Evolutionary conservation across 2,888 invertebrate genomes (phyloP).

Genomic region (Pyrrhia umbra): DNA sequence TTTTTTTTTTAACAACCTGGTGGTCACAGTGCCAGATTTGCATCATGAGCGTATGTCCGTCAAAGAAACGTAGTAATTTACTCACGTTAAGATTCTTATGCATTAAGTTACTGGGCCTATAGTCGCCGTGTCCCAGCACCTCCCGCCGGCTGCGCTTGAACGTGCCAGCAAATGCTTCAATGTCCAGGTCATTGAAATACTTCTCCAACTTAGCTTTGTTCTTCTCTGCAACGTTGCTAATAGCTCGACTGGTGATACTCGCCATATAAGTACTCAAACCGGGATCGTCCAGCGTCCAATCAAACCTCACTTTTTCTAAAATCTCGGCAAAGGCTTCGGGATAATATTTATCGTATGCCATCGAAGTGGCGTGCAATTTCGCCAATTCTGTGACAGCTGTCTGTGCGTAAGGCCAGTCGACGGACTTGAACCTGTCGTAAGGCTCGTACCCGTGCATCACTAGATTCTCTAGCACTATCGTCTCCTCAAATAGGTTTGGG

Average conservation of each 20-base stretch:
- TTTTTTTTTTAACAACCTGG: no score
- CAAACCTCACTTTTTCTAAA: conserved; percentile 52
- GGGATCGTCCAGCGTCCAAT: conserved; percentile 19
- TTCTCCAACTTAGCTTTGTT: conserved; percentile 60
- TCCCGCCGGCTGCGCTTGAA: not conserved
- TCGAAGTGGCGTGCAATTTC: conserved; percentile 81
- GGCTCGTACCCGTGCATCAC: conserved; percentile 68
- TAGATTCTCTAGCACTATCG: conserved; percentile 78
- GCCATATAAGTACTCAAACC: conserved; percentile 26
- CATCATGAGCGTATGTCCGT: not conserved
- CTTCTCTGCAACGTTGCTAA: conserved; percentile 61
- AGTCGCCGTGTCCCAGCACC: not conserved
- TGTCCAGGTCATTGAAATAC: conserved; percentile 51
- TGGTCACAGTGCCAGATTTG: no score
- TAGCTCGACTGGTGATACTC: conserved; percentile 38
- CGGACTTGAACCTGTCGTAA: conserved; percentile 71
- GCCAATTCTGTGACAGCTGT: conserved; percentile 73
- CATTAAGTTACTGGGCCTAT: not conserved
- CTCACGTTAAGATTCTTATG: conserved; percentile 10
- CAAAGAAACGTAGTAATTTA: conserved; percentile 60
- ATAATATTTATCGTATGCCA: conserved; percentile 65
- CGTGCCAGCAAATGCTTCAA: not conserved
- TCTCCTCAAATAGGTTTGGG: conserved; percentile 66
- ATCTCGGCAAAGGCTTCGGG: conserved; percentile 72
- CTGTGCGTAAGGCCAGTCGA: conserved; percentile 77